These are phyloP conservation scores for Felis catus DNA, from an alignment of 2,113 vertebrate genomes.

Conservation along the genomic window DNA sequence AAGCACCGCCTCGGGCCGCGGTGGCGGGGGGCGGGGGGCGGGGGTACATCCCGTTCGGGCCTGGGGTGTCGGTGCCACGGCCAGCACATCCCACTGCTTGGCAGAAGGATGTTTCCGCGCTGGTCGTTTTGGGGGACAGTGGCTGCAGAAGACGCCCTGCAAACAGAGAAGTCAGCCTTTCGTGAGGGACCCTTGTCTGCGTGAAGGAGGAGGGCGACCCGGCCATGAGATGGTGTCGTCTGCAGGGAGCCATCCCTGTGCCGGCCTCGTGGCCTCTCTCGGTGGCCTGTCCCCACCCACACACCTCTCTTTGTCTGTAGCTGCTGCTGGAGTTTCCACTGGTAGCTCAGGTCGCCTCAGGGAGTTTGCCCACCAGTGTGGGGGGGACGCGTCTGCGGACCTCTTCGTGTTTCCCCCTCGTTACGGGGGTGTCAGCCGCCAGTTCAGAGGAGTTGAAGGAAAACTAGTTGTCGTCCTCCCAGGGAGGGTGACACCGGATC, in stretches of 20 bases:
- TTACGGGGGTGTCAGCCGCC: neutral
- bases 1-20: neutral
- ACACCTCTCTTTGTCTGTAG: neutral
- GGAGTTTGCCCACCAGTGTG: too few species aligned
- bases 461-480: neutral
- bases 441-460: neutral
- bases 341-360: neutral
- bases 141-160: neutral
- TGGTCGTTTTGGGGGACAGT: neutral
- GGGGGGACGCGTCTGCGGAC: too few species aligned
- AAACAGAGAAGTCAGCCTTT: neutral
- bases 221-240: neutral
- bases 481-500: neutral
- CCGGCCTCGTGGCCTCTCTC: too few species aligned
- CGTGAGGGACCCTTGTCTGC: neutral
- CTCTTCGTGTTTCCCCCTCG: too few species aligned
- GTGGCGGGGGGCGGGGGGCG: too few species aligned
- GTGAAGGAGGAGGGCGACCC: neutral
- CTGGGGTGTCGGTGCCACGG: neutral
- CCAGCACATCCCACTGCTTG: neutral
- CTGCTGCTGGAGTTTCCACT: neutral
- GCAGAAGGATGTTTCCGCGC: neutral
- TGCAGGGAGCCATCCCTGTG: too few species aligned
- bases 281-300: neutral
- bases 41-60: neutral